Evolutionary conservation across 2,888 invertebrate species (phyloP), one percentile per base, ranked within the genome.

Genomic region (Agonopterix heracliana): DNA sequence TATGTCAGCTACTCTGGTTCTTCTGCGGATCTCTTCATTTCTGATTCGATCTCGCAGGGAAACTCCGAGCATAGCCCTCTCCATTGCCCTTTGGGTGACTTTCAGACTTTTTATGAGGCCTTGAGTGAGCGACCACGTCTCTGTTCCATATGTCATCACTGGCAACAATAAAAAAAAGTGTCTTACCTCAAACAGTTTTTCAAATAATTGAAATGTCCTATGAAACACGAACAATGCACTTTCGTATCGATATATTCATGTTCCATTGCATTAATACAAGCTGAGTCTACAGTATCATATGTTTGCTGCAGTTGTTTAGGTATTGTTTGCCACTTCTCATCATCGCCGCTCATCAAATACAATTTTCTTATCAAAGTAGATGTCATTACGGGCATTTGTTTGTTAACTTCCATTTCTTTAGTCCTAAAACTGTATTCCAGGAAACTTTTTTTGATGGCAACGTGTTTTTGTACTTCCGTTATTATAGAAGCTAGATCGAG

Each of bases 321-420:
- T 17, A 4, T 17, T 17, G 17, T 26, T 13, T 41, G 41, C 12
- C 9, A 41, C 12, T n/a, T 38, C 38, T 38, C 38, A 3, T n/a
- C 3, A 38, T 38, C n/a, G 3, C 52, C 57, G 73, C 26, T 26
- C 7, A 26, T 5, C 7, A 82, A 55, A 51, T 69, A 79, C 43
- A 83, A 47, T 47, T 78, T 79, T 40, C 82, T 68, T 36, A 78
- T 78, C 35, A 83, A 55, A 0, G 82, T 81, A 0, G 74, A 74
- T 0, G 74, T 75, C 0, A 66, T 55, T 0, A 74, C 73, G 0
- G 76, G 78, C 66, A 77, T 73, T 53, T 75, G 73, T 49, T 80
- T 83, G 44, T 75, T 74, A 0, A 71, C 55, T 7, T 79, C 73
- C 42, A 61, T 59, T 41, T 74, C 67, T 0, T 51, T 50, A 0